Evolutionary conservation across 1,140 invertebrate species (phyloP), one percentile per base, ranked within the genome.

Genomic region (Penaeus indicus): DNA sequence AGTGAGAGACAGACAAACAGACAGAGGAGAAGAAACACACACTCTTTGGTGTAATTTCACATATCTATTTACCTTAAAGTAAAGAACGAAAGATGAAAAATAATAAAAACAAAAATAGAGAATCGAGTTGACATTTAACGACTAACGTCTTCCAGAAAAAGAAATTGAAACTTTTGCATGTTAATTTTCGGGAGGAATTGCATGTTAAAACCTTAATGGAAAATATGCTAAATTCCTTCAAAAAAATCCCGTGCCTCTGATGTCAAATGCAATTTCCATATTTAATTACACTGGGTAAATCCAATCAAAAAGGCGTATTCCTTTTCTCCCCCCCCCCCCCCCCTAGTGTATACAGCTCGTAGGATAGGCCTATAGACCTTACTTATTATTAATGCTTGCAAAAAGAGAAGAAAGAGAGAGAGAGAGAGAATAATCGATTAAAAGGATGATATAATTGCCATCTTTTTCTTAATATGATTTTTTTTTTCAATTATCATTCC

Each of bases 201-300:
- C 32, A 67, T 84, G 77, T 88, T 78, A 64, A 88, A 84, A 69
- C 81, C 61, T 77, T 78, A 79, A 78, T 88, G 81, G 84, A 88
- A 72, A 21, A 72, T 88, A 88, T 88, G 86, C 86, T 78, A 88
- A 88, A 84, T 78, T 84, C 62, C 47, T 54, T 54, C 47, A 54
- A 72, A 54, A 22, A 84, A 80, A 60, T 62, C 60, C 25, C 67
- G 60, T 79, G 69, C 84, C 86, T 88, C 81, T 88, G 86, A 88
- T 88, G 84, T 88, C 69, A 84, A 88, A 88, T 72, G 32, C 81
- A 84, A 88, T 88, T 88, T 88, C 86, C 86, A 88, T 88, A 84
- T 84, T 88, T 88, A 88, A 88, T 88, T 88, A 88, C 86, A 84
- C 54, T 88, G 84, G 86, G 86, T 84, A 88, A 88, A 88, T 88